A percentile compares a stretch with the other conserved stretches of the same genome.
These are phyloP conservation scores for Synodontis membranacea DNA, from an alignment of 2,113 vertebrate species.

Conservation along the genomic window DNA sequence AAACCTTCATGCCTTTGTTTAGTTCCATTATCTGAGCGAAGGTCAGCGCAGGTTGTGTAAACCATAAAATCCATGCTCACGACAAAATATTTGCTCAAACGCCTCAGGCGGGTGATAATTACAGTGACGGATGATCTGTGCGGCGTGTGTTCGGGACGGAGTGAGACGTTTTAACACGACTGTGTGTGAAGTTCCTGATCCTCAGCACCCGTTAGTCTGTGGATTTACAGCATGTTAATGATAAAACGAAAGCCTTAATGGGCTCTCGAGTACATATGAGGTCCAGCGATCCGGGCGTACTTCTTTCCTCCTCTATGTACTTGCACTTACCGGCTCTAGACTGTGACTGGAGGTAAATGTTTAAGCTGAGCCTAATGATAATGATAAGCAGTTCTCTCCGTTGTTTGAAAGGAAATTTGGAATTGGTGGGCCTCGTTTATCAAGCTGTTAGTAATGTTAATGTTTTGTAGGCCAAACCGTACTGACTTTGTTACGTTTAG, in stretches of 20 bases:
- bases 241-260: conserved; percentile 34
- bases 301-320: background rate
- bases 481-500: background rate
- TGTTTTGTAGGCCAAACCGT: background rate
- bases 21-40: background rate
- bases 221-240: conserved; percentile 42
- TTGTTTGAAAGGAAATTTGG: background rate
- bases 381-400: background rate
- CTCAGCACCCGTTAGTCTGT: conserved; percentile 41
- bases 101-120: conserved; percentile 27
- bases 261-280: background rate
- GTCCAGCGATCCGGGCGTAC: background rate
- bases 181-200: conserved; percentile 39
- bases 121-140: conserved; percentile 24
- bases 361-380: background rate
- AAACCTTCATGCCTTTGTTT: background rate
- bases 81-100: conserved; percentile 40
- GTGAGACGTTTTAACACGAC: conserved; percentile 22
- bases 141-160: background rate
- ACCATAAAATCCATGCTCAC: conserved; percentile 21
- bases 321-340: background rate
- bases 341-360: background rate
- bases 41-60: conserved; percentile 31
- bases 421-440: background rate
- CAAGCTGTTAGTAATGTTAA: no score